A percentile compares a stretch with the other conserved stretches of the same genome.
These are phyloP conservation scores for Chroicocephalus ridibundus DNA, from an alignment of 2,113 vertebrate genomes.

Conservation along the genomic window DNA sequence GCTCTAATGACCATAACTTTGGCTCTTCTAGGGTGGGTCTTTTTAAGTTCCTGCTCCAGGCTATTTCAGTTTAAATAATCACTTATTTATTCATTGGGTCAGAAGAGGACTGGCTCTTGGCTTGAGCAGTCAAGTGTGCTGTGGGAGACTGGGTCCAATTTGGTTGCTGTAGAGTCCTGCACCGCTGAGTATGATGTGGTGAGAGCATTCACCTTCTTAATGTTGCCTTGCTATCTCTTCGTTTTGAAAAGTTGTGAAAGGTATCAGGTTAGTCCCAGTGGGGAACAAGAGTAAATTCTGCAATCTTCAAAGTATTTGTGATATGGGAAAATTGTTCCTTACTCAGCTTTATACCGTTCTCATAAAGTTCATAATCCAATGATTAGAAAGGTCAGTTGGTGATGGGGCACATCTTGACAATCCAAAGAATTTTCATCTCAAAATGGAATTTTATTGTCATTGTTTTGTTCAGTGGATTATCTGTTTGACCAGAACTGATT, in stretches of 20 bases:
- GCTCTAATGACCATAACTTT: not conserved
- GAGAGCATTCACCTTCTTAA: not conserved
- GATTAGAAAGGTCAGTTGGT: not conserved
- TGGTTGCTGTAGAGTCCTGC: not conserved
- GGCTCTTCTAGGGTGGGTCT: not conserved
- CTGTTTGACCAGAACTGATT: not conserved
- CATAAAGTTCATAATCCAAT: not conserved
- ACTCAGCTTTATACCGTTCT: not conserved
- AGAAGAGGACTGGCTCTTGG: not conserved
- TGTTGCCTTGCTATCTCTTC: not conserved
- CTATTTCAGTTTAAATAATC: slow-evolving; percentile 13
- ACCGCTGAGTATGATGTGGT: not conserved
- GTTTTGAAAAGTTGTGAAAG: not conserved
- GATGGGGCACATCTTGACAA: not conserved
- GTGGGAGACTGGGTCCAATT: not conserved
- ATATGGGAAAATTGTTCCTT: not conserved
- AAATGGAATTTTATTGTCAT: not conserved
- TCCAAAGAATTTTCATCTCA: not conserved
- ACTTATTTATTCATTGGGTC: not conserved
- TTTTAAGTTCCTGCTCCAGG: slow-evolving; percentile 14
- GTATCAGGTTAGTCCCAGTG: not conserved
- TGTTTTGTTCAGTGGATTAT: not conserved
- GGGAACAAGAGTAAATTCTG: not conserved
- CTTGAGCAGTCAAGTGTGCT: not conserved
- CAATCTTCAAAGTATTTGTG: not conserved